Conservation (phyloP, 2,113 vertebrate species). For the Tenrec ecaudatus region DNA sequence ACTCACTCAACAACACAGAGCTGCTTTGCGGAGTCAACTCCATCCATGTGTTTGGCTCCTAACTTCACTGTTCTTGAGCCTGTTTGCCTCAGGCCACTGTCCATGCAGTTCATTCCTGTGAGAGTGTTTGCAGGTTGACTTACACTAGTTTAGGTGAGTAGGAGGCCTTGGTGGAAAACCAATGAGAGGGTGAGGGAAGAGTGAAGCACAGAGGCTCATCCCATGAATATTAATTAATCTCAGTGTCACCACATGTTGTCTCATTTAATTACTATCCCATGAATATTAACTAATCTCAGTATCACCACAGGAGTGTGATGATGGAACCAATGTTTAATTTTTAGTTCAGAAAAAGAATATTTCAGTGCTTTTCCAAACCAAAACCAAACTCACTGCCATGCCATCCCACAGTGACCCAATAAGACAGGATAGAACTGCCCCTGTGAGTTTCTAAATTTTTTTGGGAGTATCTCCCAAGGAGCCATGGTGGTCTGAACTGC, state of each 20-base stretch:
- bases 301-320: no score
- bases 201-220: background rate
- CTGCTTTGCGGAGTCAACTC: background rate
- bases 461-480: no score
- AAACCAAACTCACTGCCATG: no score
- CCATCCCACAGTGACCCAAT: no score
- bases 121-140: background rate
- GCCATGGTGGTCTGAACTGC: no score
- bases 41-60: background rate
- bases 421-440: no score
- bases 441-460: no score
- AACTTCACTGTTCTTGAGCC: no score
- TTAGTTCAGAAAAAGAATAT: background rate
- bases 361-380: background rate
- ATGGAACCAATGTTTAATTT: background rate
- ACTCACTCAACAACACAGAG: background rate
- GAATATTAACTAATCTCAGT: no score
- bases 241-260: no score
- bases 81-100: background rate
- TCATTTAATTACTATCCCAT: no score
- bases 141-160: background rate
- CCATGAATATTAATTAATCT: no score
- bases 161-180: background rate
- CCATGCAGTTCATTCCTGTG: background rate
- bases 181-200: background rate